phyloP scores from a whole-genome alignment of 2,888 invertebrate species.

The Bhutanitis thaidina region DNA sequence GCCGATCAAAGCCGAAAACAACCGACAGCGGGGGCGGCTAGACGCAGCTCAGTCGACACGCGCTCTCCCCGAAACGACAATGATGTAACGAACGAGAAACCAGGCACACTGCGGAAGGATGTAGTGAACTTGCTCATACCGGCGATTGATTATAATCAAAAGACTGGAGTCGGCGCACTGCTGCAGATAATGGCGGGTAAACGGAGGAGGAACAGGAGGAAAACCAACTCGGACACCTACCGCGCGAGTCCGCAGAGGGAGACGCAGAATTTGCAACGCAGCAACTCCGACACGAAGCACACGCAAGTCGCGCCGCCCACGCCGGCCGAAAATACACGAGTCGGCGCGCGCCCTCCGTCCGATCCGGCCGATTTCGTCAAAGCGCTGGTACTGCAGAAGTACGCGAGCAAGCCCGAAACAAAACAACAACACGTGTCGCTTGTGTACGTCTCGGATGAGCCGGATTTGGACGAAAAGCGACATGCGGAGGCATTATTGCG shows the following conservation, averaged over 20 bases:
- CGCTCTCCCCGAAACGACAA: constrained; percentile 51
- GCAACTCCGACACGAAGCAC: constrained; percentile 38
- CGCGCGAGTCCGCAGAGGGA: constrained; percentile 52
- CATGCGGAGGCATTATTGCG: constrained; percentile 66
- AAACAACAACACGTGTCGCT: constrained; percentile 66
- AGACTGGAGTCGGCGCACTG: constrained; percentile 61
- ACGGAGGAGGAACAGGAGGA: constrained; percentile 50
- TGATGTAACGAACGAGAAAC: constrained; percentile 46
- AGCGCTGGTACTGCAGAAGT: constrained; percentile 69
- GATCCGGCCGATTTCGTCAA: constrained; percentile 65
- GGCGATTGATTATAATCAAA: constrained; percentile 62
- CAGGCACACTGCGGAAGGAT: constrained; percentile 57
- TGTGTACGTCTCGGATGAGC: constrained; percentile 61
- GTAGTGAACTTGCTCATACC: constrained; percentile 70
- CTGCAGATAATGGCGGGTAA: constrained; percentile 73
- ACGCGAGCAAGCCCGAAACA: constrained; percentile 54
- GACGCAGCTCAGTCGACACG: constrained; percentile 47
- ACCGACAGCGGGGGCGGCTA: constrained; percentile 39
- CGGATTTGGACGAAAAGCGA: constrained; percentile 59
- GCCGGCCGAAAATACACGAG: constrained; percentile 57
- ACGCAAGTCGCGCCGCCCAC: constrained; percentile 37
- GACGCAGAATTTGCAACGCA: constrained; percentile 43
- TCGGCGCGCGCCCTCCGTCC: constrained; percentile 36
- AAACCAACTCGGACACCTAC: constrained; percentile 50
- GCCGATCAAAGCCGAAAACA: constrained; percentile 42